These are phyloP conservation scores for Tiliacea citrago DNA, from an alignment of 2,888 invertebrate species.

Conservation along the genomic window DNA sequence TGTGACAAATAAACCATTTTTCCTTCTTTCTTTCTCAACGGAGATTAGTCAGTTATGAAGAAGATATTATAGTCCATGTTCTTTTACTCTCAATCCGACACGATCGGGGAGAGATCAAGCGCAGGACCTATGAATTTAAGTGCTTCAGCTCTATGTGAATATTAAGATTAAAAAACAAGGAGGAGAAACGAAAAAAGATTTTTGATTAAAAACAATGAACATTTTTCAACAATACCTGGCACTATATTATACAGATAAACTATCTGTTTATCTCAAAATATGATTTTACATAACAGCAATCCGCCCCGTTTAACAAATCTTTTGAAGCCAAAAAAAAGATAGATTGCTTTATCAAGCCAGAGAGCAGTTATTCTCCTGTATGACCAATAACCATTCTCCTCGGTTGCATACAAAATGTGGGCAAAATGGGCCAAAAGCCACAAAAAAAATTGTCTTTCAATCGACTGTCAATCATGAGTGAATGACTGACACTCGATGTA, in stretches of 20 bases:
- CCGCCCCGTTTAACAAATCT: background rate
- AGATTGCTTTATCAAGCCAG: background rate
- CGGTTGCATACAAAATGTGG: background rate
- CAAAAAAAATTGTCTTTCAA: slow-evolving; percentile 45
- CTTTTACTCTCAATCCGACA: too few species aligned
- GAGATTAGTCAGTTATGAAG: too few species aligned
- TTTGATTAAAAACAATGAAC: background rate
- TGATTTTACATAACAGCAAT: background rate
- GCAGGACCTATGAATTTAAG: too few species aligned
- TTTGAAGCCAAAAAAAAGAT: background rate
- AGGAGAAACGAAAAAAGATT: too few species aligned
- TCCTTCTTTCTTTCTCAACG: background rate
- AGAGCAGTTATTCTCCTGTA: background rate
- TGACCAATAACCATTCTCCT: background rate
- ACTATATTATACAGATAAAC: too few species aligned
- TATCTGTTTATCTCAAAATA: background rate
- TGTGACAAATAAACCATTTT: too few species aligned
- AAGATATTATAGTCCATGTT: too few species aligned
- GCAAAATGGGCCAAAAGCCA: background rate
- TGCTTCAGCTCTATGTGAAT: background rate
- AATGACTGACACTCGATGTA: slow-evolving; percentile 27
- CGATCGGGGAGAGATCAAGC: too few species aligned
- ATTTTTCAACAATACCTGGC: background rate
- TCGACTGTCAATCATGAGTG: slow-evolving; percentile 47
- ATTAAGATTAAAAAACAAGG: background rate